phyloP scores from a whole-genome alignment of 2,888 invertebrate species.

The Ligdia adustata region DNA sequence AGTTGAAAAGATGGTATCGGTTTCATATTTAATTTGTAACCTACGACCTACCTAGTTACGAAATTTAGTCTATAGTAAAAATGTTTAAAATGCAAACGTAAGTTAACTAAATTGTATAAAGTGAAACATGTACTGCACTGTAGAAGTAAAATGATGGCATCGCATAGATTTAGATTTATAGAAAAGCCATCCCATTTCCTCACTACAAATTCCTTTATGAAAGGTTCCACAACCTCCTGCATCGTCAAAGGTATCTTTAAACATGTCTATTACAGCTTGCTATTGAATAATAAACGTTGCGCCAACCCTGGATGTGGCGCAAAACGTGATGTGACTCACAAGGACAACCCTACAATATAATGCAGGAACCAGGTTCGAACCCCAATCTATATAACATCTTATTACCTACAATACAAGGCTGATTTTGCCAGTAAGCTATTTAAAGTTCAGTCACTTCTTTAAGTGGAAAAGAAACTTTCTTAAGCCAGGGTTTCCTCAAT shows the following conservation, averaged over 20 bases:
- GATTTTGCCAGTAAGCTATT: conserved; percentile 46
- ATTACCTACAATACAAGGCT: conserved; percentile 43
- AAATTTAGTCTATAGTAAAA: too few species aligned
- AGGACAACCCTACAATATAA: conserved; percentile 40
- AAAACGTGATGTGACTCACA: conserved; percentile 62
- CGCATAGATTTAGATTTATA: conserved; percentile 15
- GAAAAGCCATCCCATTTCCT: conserved; percentile 23
- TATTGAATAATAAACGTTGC: conserved; percentile 73
- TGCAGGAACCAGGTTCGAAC: conserved; percentile 46
- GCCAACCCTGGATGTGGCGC: conserved; percentile 56
- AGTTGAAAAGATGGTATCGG: too few species aligned
- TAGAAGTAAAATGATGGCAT: too few species aligned
- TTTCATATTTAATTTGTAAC: too few species aligned
- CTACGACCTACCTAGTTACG: too few species aligned
- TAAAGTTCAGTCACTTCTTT: conserved; percentile 42
- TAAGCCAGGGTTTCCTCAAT: conserved; percentile 60
- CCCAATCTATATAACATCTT: conserved; percentile 59
- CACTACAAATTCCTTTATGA: conserved; percentile 36
- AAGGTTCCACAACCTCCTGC: conserved; percentile 32
- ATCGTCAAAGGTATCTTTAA: conserved; percentile 43
- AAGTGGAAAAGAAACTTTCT: conserved; percentile 51
- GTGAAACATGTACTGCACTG: too few species aligned
- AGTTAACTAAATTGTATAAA: too few species aligned
- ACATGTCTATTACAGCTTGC: conserved; percentile 69
- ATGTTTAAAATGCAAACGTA: too few species aligned